Conservation (phyloP, 2,888 invertebrate species). For the Leptopilina myrica region DNA sequence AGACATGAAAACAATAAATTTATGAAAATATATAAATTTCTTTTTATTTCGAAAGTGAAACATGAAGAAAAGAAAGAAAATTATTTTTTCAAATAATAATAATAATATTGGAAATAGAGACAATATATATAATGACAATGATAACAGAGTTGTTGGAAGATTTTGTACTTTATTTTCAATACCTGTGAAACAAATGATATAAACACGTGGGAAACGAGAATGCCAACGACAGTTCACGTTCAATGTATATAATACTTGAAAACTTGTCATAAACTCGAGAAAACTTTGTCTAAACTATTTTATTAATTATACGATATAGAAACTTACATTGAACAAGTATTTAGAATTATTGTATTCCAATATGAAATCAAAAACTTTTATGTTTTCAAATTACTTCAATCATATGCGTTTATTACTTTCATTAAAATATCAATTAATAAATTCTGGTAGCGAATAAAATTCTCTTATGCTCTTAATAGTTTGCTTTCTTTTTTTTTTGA, state of each 20-base stretch:
- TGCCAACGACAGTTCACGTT: background rate
- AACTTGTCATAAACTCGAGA: constrained; percentile 3
- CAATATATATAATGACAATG: background rate
- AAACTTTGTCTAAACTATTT: constrained; percentile 1
- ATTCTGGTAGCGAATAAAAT: no score
- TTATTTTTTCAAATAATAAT: no score
- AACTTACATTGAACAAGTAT: background rate
- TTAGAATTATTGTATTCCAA: background rate
- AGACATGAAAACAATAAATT: background rate
- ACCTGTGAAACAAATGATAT: background rate
- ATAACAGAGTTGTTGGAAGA: background rate
- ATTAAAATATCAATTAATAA: no score
- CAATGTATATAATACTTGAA: background rate
- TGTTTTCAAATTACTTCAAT: background rate
- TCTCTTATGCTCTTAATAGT: no score
- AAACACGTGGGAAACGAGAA: background rate
- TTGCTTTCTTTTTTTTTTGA: no score
- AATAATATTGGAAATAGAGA: background rate
- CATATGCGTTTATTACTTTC: no score
- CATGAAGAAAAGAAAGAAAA: background rate
- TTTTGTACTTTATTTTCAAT: constrained; percentile 6
- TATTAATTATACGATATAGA: constrained; percentile 4
- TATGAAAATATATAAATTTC: no score
- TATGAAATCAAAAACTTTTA: background rate
- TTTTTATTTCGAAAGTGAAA: background rate